A percentile compares a stretch with the other conserved stretches of the same genome.
Conservation (phyloP, 2,797 vertebrate genomes). For the Mormyrus proboscirostris region DNA sequence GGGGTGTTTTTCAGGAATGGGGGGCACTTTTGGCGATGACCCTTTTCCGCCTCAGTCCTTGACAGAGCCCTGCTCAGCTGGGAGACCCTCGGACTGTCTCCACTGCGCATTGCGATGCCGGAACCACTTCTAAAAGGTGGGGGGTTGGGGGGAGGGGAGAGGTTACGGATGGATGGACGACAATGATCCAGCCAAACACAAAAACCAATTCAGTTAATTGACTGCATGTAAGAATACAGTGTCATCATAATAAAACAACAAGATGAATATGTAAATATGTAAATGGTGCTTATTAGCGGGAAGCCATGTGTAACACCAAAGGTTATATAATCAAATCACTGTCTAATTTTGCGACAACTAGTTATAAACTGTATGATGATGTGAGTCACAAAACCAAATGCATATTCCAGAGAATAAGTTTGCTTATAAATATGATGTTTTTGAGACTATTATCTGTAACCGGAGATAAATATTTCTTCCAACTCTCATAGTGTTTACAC, state of each 20-base stretch:
- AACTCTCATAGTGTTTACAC: not conserved
- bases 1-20: too few species aligned
- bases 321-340: not conserved
- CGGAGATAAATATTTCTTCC: not conserved
- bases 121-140: slow-evolving; percentile 80
- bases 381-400: not conserved
- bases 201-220: not conserved
- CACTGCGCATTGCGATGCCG: slow-evolving; percentile 77
- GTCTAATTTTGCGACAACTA: not conserved
- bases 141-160: slow-evolving; percentile 22
- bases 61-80: slow-evolving; percentile 77
- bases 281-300: not conserved
- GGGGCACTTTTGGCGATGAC: not conserved
- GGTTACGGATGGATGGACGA: not conserved
- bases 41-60: slow-evolving; percentile 66
- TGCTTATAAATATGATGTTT: not conserved
- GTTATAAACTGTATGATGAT: not conserved
- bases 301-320: not conserved
- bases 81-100: slow-evolving; percentile 83
- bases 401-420: not conserved
- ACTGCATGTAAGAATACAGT: not conserved
- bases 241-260: not conserved
- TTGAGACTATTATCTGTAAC: not conserved
- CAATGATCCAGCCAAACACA: not conserved
- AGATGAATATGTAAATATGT: not conserved